phyloP scores from a whole-genome alignment of 2,888 invertebrate genomes.

The Drosophila melanosoma region DNA sequence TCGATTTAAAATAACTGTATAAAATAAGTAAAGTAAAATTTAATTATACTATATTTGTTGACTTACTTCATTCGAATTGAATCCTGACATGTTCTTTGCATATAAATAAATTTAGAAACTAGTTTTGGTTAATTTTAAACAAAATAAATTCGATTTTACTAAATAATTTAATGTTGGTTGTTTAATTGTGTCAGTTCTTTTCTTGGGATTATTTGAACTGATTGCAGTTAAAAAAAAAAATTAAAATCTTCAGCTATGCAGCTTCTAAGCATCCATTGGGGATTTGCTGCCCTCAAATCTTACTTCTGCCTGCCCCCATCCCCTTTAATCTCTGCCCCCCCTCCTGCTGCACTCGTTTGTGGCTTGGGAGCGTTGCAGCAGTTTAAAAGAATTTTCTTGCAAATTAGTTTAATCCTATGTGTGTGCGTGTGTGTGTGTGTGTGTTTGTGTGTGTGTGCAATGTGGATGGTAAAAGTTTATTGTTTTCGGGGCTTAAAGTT shows the following conservation, averaged over 20 bases:
- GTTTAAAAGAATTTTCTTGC: slow-evolving; percentile 73
- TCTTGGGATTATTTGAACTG: not conserved
- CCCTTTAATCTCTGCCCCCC: not conserved
- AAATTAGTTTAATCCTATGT: slow-evolving; percentile 74
- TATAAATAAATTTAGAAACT: not conserved
- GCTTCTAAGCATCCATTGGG: slow-evolving; percentile 3
- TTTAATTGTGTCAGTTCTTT: not conserved
- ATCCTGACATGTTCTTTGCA: not conserved
- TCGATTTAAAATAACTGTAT: not conserved
- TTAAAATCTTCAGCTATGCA: not conserved
- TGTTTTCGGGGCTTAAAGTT: slow-evolving; percentile 50
- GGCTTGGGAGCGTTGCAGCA: slow-evolving; percentile 39
- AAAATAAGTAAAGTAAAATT: not conserved
- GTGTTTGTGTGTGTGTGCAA: slow-evolving; percentile 13
- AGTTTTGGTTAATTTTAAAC: not conserved
- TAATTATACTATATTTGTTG: not conserved
- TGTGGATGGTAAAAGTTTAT: slow-evolving; percentile 63
- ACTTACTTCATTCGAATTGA: not conserved
- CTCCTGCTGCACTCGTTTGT: slow-evolving; percentile 7
- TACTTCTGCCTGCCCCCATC: not conserved
- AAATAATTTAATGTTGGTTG: not conserved
- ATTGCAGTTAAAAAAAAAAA: not conserved
- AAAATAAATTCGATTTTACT: not conserved
- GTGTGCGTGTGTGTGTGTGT: slow-evolving; percentile 19
- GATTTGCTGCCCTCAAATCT: not conserved